Evolutionary conservation across 2,888 invertebrate species (phyloP).

Genomic region (Periphyllus acericola): DNA sequence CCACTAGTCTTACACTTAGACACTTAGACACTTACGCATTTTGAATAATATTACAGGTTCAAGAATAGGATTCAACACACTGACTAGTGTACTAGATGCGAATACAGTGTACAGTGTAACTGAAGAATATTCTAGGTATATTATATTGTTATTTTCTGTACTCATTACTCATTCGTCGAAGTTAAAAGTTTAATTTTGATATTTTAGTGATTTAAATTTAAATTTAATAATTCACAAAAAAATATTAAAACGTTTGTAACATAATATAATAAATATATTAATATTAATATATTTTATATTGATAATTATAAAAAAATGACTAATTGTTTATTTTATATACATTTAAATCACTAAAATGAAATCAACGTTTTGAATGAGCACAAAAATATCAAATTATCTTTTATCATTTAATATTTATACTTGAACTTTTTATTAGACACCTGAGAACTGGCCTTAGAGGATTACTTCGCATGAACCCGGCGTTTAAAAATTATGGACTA

Average conservation of each 20-base stretch:
- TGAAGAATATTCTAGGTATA: constrained; percentile 76
- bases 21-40: neutral
- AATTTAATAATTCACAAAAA: neutral
- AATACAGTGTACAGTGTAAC: constrained; percentile 91
- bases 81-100: constrained; percentile 87
- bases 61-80: constrained; percentile 84
- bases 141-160: neutral
- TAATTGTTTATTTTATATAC: neutral
- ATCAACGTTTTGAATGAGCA: neutral
- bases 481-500: constrained; percentile 85
- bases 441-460: constrained; percentile 85
- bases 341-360: too few relatives aligned
- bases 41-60: constrained; percentile 72
- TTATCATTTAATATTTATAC: too few relatives aligned
- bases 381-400: too few relatives aligned
- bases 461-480: constrained; percentile 88
- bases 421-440: constrained; percentile 69
- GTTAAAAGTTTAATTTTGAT: too few relatives aligned
- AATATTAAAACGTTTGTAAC: too few relatives aligned
- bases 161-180: neutral
- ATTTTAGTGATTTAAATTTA: neutral
- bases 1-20: neutral
- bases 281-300: too few relatives aligned
- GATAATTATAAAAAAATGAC: neutral
- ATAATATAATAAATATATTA: too few relatives aligned